Conservation (phyloP, 1,140 invertebrate species). For the Aphis gossypii region DNA sequence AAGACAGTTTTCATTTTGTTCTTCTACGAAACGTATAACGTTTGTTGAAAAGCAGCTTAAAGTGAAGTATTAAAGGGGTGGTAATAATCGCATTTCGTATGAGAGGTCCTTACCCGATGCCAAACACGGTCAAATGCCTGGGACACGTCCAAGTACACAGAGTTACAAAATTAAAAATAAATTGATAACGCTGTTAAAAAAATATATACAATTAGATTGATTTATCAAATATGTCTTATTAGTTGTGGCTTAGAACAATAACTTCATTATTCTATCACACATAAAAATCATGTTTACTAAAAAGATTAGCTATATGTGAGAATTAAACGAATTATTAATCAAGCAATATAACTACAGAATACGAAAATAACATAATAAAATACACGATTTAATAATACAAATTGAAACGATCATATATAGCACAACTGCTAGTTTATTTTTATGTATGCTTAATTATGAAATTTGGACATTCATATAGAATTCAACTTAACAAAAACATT, state of each 20-base stretch:
- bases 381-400: background rate
- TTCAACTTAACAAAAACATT: background rate
- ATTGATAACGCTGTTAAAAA: background rate
- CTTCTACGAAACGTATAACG: background rate
- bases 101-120: background rate
- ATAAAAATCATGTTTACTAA: background rate
- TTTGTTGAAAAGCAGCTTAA: background rate
- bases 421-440: background rate
- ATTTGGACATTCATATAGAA: background rate
- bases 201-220: background rate
- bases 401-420: background rate
- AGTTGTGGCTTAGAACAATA: background rate
- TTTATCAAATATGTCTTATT: background rate
- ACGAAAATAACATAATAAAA: background rate
- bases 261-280: background rate
- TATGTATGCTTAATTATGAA: background rate
- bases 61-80: background rate
- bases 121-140: background rate
- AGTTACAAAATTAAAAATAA: conserved; percentile 15
- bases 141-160: background rate
- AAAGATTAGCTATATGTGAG: background rate
- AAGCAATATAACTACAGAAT: background rate
- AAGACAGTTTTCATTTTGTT: background rate
- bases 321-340: background rate
- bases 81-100: background rate